Evolutionary conservation across 2,113 vertebrate genomes (phyloP), one percentile per base, ranked within the genome.

Genomic region (Hippocampus zosterae): DNA sequence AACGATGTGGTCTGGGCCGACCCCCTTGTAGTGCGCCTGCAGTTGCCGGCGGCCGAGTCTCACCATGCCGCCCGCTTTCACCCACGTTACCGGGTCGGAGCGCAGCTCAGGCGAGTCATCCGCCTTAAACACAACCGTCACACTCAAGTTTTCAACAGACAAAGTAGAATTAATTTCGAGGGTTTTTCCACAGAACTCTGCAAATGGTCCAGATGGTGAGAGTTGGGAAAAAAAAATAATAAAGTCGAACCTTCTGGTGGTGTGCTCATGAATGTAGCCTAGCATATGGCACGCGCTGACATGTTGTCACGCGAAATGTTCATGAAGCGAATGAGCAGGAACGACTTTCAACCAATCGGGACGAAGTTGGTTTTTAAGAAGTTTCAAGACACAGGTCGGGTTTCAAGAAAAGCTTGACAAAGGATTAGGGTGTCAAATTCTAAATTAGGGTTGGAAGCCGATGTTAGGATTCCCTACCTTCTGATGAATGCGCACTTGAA

Each of bases 51-150:
- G 93, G 70, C 94, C 93, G 59, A 99, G 93, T 5, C 94, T 94
- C 2, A 97, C 91, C 95, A 94, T 95, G 0, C 97, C 95, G 0
- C 97, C 96, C 78, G 95, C 93, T n/a, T 92, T 94, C 53, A 99
- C 97, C 96, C 96, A 98, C 2, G 95, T 93, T 77, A 90, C 46
- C 0, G 93, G 91, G n/a, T 91, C 87, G 2, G 92, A 88, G 55
- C 88, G 80, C 21, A 95, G 75, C 0, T 53, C 86, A 44, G 93
- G 92, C 41, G 87, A 78, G 68, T 81, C 72, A 16, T 71, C 71
- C 5, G 75, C 77, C 96, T 98, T 42, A 50, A 10, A 52, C 5
- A 63, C 5, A 65, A 8, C 37, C 5, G 41, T 37, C 65, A 80
- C 59, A 67, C 2, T 67, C 50, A 42, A 13, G 37, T 64, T 44